Base-by-base conservation (phyloP, 2,797 vertebrate genomes). In the Macropodus opercularis region DNA sequence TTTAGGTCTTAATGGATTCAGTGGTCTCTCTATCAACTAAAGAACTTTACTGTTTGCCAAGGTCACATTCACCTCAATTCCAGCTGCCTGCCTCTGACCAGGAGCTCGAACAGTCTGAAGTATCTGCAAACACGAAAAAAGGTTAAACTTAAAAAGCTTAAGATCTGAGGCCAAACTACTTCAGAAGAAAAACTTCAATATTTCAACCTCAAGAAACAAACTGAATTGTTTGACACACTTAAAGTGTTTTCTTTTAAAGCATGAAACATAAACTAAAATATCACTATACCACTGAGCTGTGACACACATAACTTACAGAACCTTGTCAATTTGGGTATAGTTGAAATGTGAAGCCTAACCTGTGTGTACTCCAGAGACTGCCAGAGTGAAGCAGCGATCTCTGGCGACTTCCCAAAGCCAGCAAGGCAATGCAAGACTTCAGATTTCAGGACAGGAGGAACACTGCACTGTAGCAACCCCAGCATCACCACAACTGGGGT, bases 341-440 rank as follows among this genome's bases (percentile, higher is more conserved):
- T 19, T 8, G 10, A 2, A 12, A 26, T 53, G 18, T 32, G 18
- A 15, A 38, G 12, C 1, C 65, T 44, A 38, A 98, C 98, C 96
- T 99, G 98, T 3, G 96, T 95, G 58, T 98, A 98, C 69, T 99
- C 98, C 87, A 99, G 79, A 0, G 97, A 98, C 58, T 98, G 98
- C 98, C 98, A 99, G 40, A 99, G 95, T 0, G 96, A 97, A 68
- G 98, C 94, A 22, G 97, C 96, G 14, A 99, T 94, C 87, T 99
- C 98, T 3, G 96, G 97, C n/a, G 97, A 99, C 83, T 94, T 98
- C 64, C 95, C 95, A 64, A 99, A 99, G n/a, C 95, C 96, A 24
- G 96, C 93, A 46, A 99, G 92, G 10, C 93, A 94, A 68, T 90
- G 92, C 55, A 98, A 87, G 0, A 99, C 63, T 57, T 98, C 95